These are phyloP conservation scores for Sicus ferrugineus DNA, from an alignment of 2,888 invertebrate genomes.

Conservation along the genomic window DNA sequence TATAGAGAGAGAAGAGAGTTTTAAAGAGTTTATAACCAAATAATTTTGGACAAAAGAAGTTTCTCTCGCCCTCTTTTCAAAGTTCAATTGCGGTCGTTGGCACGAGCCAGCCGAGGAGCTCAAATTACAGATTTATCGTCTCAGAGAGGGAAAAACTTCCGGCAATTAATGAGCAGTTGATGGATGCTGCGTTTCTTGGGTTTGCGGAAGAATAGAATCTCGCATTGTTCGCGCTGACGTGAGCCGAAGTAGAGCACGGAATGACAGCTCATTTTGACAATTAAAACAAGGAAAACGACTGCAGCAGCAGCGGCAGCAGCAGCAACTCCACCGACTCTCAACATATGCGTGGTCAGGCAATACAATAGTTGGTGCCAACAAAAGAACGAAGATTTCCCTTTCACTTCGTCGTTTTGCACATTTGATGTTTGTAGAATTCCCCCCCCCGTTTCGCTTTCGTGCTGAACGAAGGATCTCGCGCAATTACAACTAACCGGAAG, in stretches of 20 bases:
- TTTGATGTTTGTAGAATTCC: constrained; percentile 45
- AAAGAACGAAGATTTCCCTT: constrained; percentile 52
- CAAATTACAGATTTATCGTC: constrained; percentile 1
- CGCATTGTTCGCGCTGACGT: neutral
- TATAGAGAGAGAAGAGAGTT: too few species aligned
- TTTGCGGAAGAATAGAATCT: neutral
- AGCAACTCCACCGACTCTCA: constrained; percentile 24
- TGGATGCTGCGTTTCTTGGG: neutral
- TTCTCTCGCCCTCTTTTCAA: too few species aligned
- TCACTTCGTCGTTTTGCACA: constrained; percentile 52
- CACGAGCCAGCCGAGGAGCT: neutral
- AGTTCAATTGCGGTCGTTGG: neutral
- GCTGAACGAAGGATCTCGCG: constrained; percentile 2
- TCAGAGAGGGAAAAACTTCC: constrained; percentile 45
- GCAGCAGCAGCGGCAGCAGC: neutral
- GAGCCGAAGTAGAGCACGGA: neutral
- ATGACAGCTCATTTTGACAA: constrained; percentile 28
- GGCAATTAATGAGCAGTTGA: constrained; percentile 55
- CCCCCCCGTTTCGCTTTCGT: constrained; percentile 12
- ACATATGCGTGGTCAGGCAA: constrained; percentile 50
- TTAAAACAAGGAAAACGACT: neutral
- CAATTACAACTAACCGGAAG: constrained; percentile 64
- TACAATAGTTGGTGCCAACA: neutral
- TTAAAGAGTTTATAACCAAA: too few species aligned
- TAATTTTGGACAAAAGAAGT: too few species aligned